Evolutionary conservation across 2,888 invertebrate species (phyloP), one percentile per base, ranked within the genome.

Genomic region (Pimpla rufipes): DNA sequence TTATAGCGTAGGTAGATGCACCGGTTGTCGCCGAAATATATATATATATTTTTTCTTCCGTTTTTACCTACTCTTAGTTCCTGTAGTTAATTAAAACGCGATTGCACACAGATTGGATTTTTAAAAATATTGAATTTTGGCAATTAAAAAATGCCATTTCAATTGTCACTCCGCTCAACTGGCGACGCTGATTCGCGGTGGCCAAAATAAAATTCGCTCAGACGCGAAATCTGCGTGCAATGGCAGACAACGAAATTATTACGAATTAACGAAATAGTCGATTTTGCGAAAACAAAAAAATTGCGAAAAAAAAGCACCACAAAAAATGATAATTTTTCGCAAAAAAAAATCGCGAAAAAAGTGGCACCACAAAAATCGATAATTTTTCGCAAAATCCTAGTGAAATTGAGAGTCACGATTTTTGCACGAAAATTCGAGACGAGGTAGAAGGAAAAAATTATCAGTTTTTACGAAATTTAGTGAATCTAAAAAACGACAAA

Each of bases 11-110:
- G 47, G 50, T 70, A 64, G 66, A 70, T 70, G 75, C 70, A 75
- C 75, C 75, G 70, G 73, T 83, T 83, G 47, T 71, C 75, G 79
- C 77, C 77, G 5, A 77, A n/a, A n/a, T n/a, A n/a, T n/a, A n/a
- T n/a, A n/a, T n/a, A n/a, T n/a, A n/a, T n/a, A n/a, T n/a, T 45
- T 50, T 67, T 73, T 68, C n/a, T n/a, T n/a, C n/a, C n/a, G n/a
- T 68, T 42, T 73, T 68, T 40, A 62, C 52, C n/a, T 18, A 29
- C 5, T 52, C 21, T 64, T 8, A 3, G 5, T 7, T 50, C 4
- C 21, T 3, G 8, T 62, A 40, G 37, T 50, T 29, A 18, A 59
- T 57, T 35, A n/a, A n/a, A n/a, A n/a, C 0, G 7, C 13, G 11
- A 23, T 23, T 37, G 62, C 10, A 62, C 37, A 37, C 35, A 10